Base-by-base conservation (phyloP, 2,888 invertebrate species). In the Ariolimax columbianus region DNA sequence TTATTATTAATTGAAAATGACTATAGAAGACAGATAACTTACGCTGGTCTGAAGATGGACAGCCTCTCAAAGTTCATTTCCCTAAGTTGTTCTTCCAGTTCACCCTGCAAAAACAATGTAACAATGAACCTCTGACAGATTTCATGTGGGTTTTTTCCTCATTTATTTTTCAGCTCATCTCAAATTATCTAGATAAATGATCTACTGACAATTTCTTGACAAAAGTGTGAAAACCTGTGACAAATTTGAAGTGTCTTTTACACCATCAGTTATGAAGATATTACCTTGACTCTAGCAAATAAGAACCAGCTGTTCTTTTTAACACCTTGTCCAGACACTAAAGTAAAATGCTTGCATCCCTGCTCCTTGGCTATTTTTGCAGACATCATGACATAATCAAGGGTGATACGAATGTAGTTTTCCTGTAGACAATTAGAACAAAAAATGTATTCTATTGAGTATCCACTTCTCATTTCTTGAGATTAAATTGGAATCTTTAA, bases 1-100 rank as follows among this genome's bases (percentile, higher is more conserved):
- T 47, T 47, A 47, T 11, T 11, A 11, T 47, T 17, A 11, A 7
- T 47, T 17, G 7, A 47, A 47, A 47, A 47, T 11, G 17, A 47
- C 17, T 47, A 11, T 47, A 47, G 17, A 47, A 47, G 9, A 47
- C 47, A 47, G 33, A 47, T 1, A 38, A 90, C 92, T 90, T 90
- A 94, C 94, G 89, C 94, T 84, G 94, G 94, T 87, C 94, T 90
- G 83, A 91, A 94, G 33, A 94, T 91, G 40, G 92, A 91, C 23
- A 93, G 87, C 72, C 91, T 88, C 14, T 92, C 90, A 90, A 94
- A 94, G 36, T 90, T 89, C 83, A 94, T 88, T 26, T 91, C 90
- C 73, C 91, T 91, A 30, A 94, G 82, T 47, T 92, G 92, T 81
- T 93, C 93, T 88, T 94, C 94, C n/a, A 92, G 91, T 86, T 93